Evolutionary conservation across 2,888 invertebrate species (phyloP).

Genomic region (Pegoplata infirma): DNA sequence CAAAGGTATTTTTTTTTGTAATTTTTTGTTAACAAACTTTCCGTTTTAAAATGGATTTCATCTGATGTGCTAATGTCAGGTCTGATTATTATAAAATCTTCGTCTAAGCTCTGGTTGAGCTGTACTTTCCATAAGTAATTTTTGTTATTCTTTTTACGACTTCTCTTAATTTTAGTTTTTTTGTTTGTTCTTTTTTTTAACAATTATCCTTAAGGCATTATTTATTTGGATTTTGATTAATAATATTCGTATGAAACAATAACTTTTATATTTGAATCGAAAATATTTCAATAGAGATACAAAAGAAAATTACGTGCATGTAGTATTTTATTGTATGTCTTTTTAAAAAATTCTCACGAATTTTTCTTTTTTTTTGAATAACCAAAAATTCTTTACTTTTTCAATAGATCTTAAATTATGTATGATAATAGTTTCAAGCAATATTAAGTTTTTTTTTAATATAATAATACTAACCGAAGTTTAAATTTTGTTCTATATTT

Average conservation of each 20-base stretch:
- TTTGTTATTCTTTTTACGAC: no score
- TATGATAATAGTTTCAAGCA: conserved; percentile 8
- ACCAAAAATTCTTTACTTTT: not conserved
- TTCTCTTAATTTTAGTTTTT: no score
- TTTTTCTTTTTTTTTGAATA: not conserved
- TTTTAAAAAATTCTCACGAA: not conserved
- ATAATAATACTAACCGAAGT: conserved; percentile 2
- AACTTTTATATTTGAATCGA: not conserved
- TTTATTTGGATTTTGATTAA: not conserved
- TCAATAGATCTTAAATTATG: conserved; percentile 3
- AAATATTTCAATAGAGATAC: not conserved
- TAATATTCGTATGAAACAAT: not conserved
- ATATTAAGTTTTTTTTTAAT: not conserved
- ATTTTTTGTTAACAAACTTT: no score
- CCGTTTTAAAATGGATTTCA: no score
- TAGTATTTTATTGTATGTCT: conserved; percentile 17
- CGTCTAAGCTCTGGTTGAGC: no score
- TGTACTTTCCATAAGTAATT: no score
- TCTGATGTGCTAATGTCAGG: no score
- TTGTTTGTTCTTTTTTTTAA: not conserved
- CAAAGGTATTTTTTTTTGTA: no score
- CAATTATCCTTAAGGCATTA: not conserved
- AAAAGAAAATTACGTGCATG: conserved; percentile 29
- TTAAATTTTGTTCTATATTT: not conserved
- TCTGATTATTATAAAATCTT: no score